phyloP scores from a whole-genome alignment of 64 coral and sea anemone genomes.

The Montipora sp. region DNA sequence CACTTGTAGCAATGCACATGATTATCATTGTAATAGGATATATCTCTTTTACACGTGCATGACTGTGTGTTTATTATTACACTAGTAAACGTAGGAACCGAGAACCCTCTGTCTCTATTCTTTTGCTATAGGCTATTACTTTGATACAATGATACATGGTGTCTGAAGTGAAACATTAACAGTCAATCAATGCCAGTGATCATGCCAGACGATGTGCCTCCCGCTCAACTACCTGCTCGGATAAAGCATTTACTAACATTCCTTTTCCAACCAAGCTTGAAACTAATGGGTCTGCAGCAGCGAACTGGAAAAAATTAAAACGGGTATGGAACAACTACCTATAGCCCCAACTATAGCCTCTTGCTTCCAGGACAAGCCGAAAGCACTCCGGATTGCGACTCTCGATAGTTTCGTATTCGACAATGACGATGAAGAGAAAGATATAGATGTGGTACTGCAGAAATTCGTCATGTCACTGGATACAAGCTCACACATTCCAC shows the following conservation, averaged over 20 bases:
- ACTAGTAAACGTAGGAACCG: no score
- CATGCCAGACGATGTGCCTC: neutral
- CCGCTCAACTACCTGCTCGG: neutral
- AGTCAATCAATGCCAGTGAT: conserved; percentile 1
- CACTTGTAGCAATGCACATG: no score
- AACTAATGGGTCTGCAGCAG: conserved; percentile 23
- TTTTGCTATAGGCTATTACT: no score
- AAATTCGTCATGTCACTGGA: conserved; percentile 12
- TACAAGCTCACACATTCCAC: neutral
- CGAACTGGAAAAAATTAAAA: conserved; percentile 43
- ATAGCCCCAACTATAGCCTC: neutral
- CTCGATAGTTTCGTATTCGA: conserved; percentile 42
- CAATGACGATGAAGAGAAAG: conserved; percentile 40
- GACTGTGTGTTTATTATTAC: no score
- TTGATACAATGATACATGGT: conserved; percentile 52
- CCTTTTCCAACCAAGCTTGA: conserved; percentile 58
- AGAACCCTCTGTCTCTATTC: no score
- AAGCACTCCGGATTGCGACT: conserved; percentile 59
- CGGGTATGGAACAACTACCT: conserved; percentile 33
- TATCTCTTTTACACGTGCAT: no score
- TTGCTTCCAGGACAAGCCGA: conserved; percentile 30
- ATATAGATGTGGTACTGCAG: neutral
- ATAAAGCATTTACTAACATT: conserved; percentile 60
- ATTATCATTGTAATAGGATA: no score
- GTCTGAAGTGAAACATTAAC: conserved; percentile 8